A percentile compares a stretch with the other conserved stretches of the same genome.
Evolutionary conservation across 2,888 invertebrate genomes (phyloP).

Genomic region (Himalopsyche anomala): DNA sequence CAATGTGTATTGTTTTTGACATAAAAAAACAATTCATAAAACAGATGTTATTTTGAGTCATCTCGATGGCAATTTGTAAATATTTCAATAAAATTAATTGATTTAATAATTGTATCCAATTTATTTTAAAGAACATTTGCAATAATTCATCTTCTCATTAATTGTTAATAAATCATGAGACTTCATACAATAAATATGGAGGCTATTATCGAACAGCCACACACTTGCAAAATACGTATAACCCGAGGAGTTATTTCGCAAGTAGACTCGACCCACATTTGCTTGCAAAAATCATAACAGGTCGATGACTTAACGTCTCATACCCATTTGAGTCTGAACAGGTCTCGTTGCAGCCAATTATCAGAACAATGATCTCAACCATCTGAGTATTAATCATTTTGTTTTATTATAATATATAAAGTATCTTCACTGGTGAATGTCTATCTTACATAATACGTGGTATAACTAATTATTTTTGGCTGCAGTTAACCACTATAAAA

Average conservation of each 20-base stretch:
- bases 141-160: no score
- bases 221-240: constrained; percentile 47
- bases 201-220: not conserved
- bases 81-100: no score
- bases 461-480: not conserved
- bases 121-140: no score
- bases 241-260: constrained; percentile 49
- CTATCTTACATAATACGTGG: not conserved
- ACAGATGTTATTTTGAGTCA: no score
- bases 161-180: no score
- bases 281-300: constrained; percentile 57
- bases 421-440: constrained; percentile 6
- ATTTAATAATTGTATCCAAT: no score
- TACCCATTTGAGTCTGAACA: constrained; percentile 55
- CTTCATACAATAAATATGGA: no score
- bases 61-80: no score
- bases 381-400: constrained; percentile 11
- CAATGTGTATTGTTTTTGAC: no score
- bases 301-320: constrained; percentile 57
- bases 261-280: constrained; percentile 61
- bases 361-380: constrained; percentile 58
- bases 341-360: constrained; percentile 49
- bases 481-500: not conserved
- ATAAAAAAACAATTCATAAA: no score
- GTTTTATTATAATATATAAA: not conserved